phyloP scores from a whole-genome alignment of 2,113 vertebrate genomes.

The Phasianus colchicus region DNA sequence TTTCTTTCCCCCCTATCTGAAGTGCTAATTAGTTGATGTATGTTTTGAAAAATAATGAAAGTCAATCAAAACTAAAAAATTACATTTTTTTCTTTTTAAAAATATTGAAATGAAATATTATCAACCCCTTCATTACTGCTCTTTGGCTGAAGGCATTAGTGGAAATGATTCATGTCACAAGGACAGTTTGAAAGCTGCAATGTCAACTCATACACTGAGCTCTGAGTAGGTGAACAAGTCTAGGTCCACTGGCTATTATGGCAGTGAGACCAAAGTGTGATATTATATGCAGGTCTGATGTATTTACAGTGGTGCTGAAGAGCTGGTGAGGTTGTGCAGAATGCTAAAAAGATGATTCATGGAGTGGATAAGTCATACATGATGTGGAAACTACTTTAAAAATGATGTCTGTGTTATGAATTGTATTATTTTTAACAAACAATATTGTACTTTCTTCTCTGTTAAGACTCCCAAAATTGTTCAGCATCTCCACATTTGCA shows the following conservation, averaged over 20 bases:
- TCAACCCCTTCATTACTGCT: background rate
- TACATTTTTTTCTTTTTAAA: background rate
- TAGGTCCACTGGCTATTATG: background rate
- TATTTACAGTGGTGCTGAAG: background rate
- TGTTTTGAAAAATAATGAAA: background rate
- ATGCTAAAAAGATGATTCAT: background rate
- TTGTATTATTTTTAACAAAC: background rate
- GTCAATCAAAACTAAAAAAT: background rate
- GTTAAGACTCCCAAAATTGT: background rate
- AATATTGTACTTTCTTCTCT: background rate
- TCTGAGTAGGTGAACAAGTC: background rate
- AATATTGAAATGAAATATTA: background rate
- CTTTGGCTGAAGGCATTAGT: background rate
- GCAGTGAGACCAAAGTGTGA: fast-evolving
- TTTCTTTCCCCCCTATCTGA: background rate
- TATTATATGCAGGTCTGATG: background rate
- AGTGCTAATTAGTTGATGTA: background rate
- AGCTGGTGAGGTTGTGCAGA: background rate
- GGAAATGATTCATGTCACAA: background rate
- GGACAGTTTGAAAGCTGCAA: background rate
- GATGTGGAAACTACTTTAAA: background rate
- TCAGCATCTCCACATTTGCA: fast-evolving
- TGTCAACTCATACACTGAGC: background rate
- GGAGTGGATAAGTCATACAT: background rate
- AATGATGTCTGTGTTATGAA: background rate